A percentile compares a stretch with the other conserved stretches of the same genome.
Evolutionary conservation across 2,113 vertebrate species (phyloP).

Genomic region (Austrofundulus limnaeus): DNA sequence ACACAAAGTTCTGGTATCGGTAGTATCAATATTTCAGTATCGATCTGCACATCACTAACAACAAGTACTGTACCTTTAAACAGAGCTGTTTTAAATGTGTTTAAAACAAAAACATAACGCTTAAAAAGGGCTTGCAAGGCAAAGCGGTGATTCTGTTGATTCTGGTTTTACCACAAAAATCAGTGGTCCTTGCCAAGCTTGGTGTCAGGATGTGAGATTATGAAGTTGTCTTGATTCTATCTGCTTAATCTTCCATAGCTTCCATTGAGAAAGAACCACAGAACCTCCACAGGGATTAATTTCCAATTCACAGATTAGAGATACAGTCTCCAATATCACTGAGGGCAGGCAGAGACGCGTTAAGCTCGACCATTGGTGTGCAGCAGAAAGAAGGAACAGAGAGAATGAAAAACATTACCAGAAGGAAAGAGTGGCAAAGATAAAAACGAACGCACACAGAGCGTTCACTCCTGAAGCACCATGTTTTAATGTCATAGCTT

Average conservation of each 20-base stretch:
- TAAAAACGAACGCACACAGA: constrained; percentile 56
- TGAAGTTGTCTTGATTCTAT: constrained; percentile 68
- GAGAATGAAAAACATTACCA: constrained; percentile 23
- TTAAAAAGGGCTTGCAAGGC: neutral
- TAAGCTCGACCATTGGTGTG: constrained; percentile 42
- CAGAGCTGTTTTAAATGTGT: neutral
- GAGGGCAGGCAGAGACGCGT: constrained; percentile 49
- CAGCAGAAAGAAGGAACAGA: constrained; percentile 27
- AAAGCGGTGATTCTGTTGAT: constrained; percentile 42
- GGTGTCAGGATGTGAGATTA: constrained; percentile 68
- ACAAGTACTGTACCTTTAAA: neutral
- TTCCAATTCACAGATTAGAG: constrained; percentile 73
- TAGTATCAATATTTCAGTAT: no score
- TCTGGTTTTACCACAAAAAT: constrained; percentile 57
- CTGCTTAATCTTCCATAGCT: constrained; percentile 68
- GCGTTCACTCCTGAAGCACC: constrained; percentile 75
- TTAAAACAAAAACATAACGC: neutral
- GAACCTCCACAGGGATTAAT: constrained; percentile 70
- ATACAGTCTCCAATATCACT: constrained; percentile 63
- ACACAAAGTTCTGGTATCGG: no score
- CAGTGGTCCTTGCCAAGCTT: constrained; percentile 43
- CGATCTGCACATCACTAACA: neutral
- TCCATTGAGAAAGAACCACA: constrained; percentile 53
- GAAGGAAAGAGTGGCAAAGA: constrained; percentile 56
- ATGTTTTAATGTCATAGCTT: constrained; percentile 86